A percentile compares a stretch with the other conserved stretches of the same genome.
These are phyloP conservation scores for Euproctis similis DNA, from an alignment of 2,888 invertebrate species.

Conservation along the genomic window DNA sequence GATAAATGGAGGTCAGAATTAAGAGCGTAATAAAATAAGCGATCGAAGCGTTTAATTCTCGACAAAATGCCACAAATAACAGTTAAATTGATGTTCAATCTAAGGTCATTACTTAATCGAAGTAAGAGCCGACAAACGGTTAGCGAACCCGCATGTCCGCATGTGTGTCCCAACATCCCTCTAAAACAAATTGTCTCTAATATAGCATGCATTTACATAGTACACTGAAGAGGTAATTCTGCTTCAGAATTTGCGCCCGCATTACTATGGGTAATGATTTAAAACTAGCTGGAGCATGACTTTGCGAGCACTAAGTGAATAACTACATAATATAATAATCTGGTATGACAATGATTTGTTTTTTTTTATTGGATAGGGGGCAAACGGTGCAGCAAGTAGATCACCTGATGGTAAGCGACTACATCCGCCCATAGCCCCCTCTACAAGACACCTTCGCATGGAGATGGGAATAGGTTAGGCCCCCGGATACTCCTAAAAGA, in stretches of 20 bases:
- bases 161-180: constrained; percentile 46
- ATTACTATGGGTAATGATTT: too few species aligned
- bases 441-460: too few species aligned
- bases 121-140: constrained; percentile 39
- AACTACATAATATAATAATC: too few species aligned
- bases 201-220: constrained; percentile 52
- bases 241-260: constrained; percentile 18
- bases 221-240: constrained; percentile 6
- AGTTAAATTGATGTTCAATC: constrained; percentile 67
- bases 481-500: too few species aligned
- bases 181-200: constrained; percentile 45
- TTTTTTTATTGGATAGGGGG: too few species aligned
- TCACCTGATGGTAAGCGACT: too few species aligned
- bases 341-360: too few species aligned
- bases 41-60: constrained; percentile 3
- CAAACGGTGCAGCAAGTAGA: too few species aligned
- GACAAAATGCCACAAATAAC: constrained; percentile 17
- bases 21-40: constrained; percentile 6
- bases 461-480: too few species aligned
- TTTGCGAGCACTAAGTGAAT: too few species aligned
- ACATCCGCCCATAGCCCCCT: too few species aligned
- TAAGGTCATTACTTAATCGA: constrained; percentile 57
- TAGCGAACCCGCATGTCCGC: constrained; percentile 53
- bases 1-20: constrained; percentile 9
- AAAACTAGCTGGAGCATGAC: too few species aligned